phyloP scores from a whole-genome alignment of 2,113 vertebrate species.

The Rhegmatorhina hoffmannsi region DNA sequence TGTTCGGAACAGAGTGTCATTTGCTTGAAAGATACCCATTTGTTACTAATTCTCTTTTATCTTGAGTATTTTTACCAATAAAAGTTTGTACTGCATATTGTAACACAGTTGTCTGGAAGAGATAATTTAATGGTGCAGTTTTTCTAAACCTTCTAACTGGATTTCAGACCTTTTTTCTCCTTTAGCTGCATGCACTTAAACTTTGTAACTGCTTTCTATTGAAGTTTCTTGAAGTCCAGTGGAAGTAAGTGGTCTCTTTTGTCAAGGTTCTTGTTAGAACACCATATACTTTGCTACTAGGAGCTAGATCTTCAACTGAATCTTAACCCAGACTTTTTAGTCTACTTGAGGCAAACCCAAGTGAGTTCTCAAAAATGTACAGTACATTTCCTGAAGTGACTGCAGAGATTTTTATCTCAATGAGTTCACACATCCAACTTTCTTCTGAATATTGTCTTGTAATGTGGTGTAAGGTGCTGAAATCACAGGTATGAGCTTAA shows the following conservation, averaged over 20 bases:
- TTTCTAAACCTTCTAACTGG: not conserved
- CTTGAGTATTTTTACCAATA: not conserved
- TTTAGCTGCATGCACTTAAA: not conserved
- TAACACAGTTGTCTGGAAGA: not conserved
- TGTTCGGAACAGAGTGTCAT: not conserved
- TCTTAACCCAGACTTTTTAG: not conserved
- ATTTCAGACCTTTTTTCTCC: not conserved
- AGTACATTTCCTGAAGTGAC: not conserved
- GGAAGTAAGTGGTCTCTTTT: not conserved
- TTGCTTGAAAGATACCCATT: not conserved
- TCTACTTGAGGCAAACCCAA: not conserved
- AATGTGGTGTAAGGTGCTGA: not conserved
- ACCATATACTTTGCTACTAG: not conserved
- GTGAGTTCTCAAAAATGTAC: not conserved
- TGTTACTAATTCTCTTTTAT: not conserved
- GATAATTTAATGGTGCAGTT: not conserved
- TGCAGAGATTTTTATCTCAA: not conserved
- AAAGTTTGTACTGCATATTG: not conserved
- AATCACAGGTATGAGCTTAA: not conserved
- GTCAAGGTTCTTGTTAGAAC: not conserved
- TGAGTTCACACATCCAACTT: not conserved
- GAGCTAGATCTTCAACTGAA: not conserved
- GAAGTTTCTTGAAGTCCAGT: not conserved
- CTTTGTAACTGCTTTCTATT: not conserved
- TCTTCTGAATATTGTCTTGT: not conserved